Evolutionary conservation across 2,113 vertebrate species (phyloP).

Genomic region (Alligator mississippiensis): DNA sequence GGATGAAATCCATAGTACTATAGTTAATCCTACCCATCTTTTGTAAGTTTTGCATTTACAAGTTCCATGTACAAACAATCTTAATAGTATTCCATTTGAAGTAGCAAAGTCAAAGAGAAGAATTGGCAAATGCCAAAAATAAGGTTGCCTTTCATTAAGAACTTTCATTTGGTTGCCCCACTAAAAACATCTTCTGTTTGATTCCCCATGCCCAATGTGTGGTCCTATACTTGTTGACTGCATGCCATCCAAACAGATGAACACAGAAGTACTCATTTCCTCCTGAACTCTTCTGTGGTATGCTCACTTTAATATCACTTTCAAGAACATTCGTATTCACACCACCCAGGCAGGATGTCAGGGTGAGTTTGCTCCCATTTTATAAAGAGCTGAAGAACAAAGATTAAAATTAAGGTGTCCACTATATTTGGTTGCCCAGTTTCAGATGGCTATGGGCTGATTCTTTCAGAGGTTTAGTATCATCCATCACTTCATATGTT

Average conservation of each 20-base stretch:
- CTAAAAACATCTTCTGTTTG: neutral
- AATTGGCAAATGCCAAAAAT: neutral
- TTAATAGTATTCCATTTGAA: rapidly evolving
- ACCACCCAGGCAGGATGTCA: neutral
- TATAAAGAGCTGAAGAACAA: neutral
- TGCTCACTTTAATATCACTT: constrained; percentile 31
- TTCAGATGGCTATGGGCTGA: neutral
- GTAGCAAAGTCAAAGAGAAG: neutral
- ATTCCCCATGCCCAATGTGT: neutral
- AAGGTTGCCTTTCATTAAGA: too few relatives aligned
- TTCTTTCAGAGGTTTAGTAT: neutral
- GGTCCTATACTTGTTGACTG: neutral
- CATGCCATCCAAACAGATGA: constrained; percentile 10
- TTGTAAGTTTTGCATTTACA: neutral
- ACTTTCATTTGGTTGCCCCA: neutral
- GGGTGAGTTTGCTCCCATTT: neutral
- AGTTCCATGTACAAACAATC: rapidly evolving
- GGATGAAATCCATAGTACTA: neutral
- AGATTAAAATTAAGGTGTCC: neutral
- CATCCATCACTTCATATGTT: neutral
- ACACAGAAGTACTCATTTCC: constrained; percentile 24
- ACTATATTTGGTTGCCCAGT: neutral
- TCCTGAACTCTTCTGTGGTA: neutral
- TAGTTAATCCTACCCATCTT: neutral
- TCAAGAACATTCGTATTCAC: constrained; percentile 6